Percentiles rank a stretch among this genome's conserved stretches.
Conservation (phyloP, 2,888 invertebrate genomes). For the Nephrotoma flavescens region DNA sequence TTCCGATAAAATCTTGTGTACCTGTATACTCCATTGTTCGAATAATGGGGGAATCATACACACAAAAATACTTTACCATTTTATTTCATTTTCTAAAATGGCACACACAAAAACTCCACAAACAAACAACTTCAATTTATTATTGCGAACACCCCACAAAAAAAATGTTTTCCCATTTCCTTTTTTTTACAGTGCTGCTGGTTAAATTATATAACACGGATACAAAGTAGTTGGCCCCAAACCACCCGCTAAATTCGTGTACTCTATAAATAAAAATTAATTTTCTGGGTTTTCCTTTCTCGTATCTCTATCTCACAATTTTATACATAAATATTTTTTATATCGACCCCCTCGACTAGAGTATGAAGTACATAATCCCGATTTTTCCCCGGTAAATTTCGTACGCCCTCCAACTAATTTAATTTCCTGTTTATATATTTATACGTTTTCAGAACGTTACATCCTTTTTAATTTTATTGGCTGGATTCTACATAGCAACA, state of each 20-base stretch:
- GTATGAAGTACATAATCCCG: background rate
- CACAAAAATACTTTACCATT: background rate
- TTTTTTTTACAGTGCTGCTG: background rate
- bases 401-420: background rate
- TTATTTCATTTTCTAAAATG: background rate
- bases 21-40: background rate
- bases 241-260: background rate
- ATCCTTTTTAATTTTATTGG: slow-evolving; percentile 1
- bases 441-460: background rate
- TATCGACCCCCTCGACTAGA: background rate
- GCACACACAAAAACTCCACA: background rate
- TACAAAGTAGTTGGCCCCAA: background rate
- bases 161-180: background rate
- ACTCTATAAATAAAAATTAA: background rate
- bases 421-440: background rate
- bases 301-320: background rate
- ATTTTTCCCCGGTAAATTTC: background rate
- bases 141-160: background rate
- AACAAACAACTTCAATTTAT: background rate
- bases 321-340: background rate
- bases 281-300: background rate
- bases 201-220: background rate
- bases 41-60: background rate
- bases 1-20: background rate
- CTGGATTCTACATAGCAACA: background rate